Percentiles rank a stretch among this genome's conserved stretches.
Evolutionary conservation across 2,888 invertebrate species (phyloP).

Genomic region (Lacanobia wlatinum): DNA sequence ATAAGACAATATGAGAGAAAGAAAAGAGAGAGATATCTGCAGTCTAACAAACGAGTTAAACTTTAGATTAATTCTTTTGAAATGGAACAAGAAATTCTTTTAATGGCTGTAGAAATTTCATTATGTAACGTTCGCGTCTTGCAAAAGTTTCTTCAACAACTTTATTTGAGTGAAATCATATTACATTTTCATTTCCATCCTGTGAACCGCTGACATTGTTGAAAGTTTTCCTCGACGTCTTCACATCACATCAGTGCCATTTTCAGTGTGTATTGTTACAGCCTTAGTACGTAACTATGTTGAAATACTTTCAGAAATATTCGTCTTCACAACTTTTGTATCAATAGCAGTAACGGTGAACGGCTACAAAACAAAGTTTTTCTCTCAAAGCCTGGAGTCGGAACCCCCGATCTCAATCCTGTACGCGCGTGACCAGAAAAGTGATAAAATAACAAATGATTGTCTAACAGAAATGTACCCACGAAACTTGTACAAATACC

Average conservation of each 20-base stretch:
- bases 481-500: constrained; percentile 84
- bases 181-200: constrained; percentile 30
- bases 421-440: constrained; percentile 84
- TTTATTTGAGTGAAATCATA: constrained; percentile 42
- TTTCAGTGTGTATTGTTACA: constrained; percentile 2
- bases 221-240: constrained; percentile 29
- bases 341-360: constrained; percentile 73
- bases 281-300: constrained; percentile 49
- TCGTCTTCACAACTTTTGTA: constrained; percentile 72
- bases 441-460: constrained; percentile 82
- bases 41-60: constrained; percentile 43
- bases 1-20: neutral
- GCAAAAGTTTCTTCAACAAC: constrained; percentile 38
- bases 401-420: constrained; percentile 84
- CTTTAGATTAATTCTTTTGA: constrained; percentile 61
- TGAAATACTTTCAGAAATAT: constrained; percentile 80
- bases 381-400: constrained; percentile 82
- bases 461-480: constrained; percentile 88
- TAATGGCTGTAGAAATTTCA: constrained; percentile 48
- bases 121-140: constrained; percentile 33
- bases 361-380: constrained; percentile 78
- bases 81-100: constrained; percentile 52
- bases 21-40: constrained; percentile 2
- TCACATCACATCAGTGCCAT: constrained; percentile 11
- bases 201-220: constrained; percentile 24